Conservation (phyloP, 2,113 vertebrate genomes). For the Aramus guarauna region DNA sequence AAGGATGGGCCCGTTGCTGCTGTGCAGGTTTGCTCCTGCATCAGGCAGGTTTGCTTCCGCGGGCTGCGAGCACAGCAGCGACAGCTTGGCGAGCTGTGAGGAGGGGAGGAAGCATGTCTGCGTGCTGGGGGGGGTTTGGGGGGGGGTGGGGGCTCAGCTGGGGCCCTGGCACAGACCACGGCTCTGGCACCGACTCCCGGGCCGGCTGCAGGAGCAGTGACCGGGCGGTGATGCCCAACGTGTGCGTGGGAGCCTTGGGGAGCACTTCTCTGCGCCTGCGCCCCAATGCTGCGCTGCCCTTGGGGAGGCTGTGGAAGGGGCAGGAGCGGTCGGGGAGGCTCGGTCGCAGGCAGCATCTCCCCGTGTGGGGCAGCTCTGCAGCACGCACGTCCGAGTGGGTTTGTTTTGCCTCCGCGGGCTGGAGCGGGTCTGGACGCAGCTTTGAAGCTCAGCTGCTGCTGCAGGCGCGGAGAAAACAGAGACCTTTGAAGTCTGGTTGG, state of each 20-base stretch:
- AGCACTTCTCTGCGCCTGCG: background rate
- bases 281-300: accelerated
- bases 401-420: accelerated
- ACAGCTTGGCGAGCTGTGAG: background rate
- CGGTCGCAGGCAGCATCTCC: background rate
- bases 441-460: background rate
- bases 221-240: accelerated
- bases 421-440: background rate
- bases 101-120: accelerated
- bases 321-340: background rate
- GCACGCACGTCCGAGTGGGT: accelerated
- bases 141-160: accelerated
- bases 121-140: accelerated
- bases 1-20: accelerated
- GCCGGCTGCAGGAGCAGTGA: background rate
- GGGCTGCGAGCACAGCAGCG: background rate
- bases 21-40: accelerated
- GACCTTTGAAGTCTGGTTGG: background rate
- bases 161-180: background rate
- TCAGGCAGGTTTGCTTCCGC: accelerated
- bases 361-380: background rate
- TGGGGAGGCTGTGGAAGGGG: no score
- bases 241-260: background rate
- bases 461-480: background rate
- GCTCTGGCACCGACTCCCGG: background rate